Evolutionary conservation across 2,113 vertebrate genomes (phyloP), one percentile per base, ranked within the genome.

Genomic region (Chelonoidis abingdonii): DNA sequence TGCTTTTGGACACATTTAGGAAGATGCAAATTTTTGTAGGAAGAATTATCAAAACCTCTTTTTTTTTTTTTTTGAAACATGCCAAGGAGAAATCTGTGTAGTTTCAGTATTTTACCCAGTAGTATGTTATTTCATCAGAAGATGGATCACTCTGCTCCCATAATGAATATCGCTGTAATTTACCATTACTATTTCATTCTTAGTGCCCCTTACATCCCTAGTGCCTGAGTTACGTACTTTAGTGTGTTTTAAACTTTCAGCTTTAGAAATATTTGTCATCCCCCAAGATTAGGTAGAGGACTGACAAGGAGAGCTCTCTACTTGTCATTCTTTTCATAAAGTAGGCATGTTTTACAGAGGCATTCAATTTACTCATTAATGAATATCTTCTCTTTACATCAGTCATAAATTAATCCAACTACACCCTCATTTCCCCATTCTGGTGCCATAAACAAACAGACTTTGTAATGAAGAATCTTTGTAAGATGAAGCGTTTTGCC

Each of bases 161-260:
- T 76, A 75, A 83, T 53, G 78, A 21, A 89, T 75, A 89, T 85
- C 83, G 85, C 85, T 87, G 35, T 89, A 56, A 80, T 79, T 93
- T 96, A 56, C 57, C 35, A 57, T 54, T 81, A 49, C 53, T 93
- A 81, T 93, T 93, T 91, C 49, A 62, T 85, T 93, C 50, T 38
- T 90, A 81, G 62, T 27, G 86, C 29, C 31, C 27, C 47, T 10
- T 41, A 27, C 44, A 21, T 59, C 87, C 44, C 50, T 91, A 85
- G 87, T 41, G 95, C 80, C 85, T 0, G 1, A 10, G 59, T 87
- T 89, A 87, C 0, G 2, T 91, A 65, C 81, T 69, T 21, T 90
- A 84, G 52, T 72, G 35, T 53, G 47, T 44, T 80, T 84, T 62
- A 78, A 91, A 69, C 47, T 81, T n/a, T 62, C 80, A 84, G 54